Base-by-base conservation (phyloP, 2,113 vertebrate species). In the Drymodes brunneopygia region DNA sequence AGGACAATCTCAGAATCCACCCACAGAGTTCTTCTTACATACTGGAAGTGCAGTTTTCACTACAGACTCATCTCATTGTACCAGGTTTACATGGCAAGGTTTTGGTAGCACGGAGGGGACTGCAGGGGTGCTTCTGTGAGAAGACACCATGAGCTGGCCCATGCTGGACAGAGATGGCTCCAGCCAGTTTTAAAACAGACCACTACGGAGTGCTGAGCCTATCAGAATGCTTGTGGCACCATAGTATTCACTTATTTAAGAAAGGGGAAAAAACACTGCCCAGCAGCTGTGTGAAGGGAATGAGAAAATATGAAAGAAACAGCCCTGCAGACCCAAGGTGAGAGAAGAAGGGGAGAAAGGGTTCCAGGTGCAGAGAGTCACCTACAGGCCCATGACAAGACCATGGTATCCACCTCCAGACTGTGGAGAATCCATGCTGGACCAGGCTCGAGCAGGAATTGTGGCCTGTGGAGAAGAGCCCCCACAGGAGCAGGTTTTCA, bases 21-120 rank as follows among this genome's bases (percentile, higher is more conserved):
- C 16, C 14, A 22, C 15, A 22, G 35, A 72, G 5, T 7, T 75
- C 29, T 44, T 35, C 57, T 44, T 15, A 7, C 12, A 10, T 35
- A 51, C 12, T 64, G 21, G 38, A 91, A 92, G 35, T 13, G 21
- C 4, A 36, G 21, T 40, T 80, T 24, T 45, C 70, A 50, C 24
- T 42, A 65, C 10, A 57, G 38, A 51, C 14, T 70, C 24, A 65
- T 51, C 21, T 65, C 18, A 33, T 11, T 66, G 47, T 16, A 36
- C 8, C 27, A 28, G 12, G 35, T 33, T 65, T 60, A 40, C 4
- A 5, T 2, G 35, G 21, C 40, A 65, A 85, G 15, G 35, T 31
- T 67, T 40, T 51, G 25, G 6, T 2, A 38, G 13, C 8, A n/a
- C 0, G 0, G 51, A 9, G 14, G 27, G 7, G 10, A 22, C 13